These are phyloP conservation scores for Ernsta delagoae DNA, from an alignment of 2,888 invertebrate genomes.

Conservation along the genomic window DNA sequence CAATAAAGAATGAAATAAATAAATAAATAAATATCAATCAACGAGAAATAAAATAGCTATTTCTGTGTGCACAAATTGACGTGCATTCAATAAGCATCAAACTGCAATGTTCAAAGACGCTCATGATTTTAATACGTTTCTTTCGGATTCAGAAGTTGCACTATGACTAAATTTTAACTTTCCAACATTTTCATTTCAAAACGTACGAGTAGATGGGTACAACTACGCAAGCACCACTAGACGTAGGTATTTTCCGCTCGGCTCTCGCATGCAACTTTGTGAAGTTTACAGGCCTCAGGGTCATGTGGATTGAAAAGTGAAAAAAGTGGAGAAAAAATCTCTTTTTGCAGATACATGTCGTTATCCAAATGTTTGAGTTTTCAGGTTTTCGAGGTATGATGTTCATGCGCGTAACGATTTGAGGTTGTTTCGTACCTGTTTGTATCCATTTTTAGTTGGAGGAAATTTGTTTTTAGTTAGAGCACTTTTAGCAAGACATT, in stretches of 20 bases:
- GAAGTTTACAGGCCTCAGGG: conserved; percentile 14
- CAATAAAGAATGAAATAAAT: no score
- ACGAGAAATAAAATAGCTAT: no score
- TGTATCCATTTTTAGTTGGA: no score
- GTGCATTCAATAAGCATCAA: no score
- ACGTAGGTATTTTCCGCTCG: conserved; percentile 9
- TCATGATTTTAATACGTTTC: neutral
- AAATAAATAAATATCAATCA: no score
- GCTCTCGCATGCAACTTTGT: conserved; percentile 3
- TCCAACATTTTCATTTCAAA: neutral
- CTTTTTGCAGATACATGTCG: conserved; percentile 14
- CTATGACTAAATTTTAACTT: neutral
- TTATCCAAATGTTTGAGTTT: conserved; percentile 20
- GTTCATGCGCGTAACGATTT: neutral
- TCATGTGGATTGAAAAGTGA: conserved; percentile 20
- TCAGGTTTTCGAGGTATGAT: neutral
- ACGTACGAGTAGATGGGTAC: neutral
- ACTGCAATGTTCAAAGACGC: no score
- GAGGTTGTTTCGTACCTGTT: no score
- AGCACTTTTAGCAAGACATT: no score
- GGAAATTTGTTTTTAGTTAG: no score
- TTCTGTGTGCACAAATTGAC: no score
- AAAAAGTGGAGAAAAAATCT: neutral
- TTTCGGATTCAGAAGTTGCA: neutral
- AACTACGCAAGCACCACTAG: neutral